phyloP scores from a whole-genome alignment of 2,888 invertebrate species.

The Rhagonycha fulva region DNA sequence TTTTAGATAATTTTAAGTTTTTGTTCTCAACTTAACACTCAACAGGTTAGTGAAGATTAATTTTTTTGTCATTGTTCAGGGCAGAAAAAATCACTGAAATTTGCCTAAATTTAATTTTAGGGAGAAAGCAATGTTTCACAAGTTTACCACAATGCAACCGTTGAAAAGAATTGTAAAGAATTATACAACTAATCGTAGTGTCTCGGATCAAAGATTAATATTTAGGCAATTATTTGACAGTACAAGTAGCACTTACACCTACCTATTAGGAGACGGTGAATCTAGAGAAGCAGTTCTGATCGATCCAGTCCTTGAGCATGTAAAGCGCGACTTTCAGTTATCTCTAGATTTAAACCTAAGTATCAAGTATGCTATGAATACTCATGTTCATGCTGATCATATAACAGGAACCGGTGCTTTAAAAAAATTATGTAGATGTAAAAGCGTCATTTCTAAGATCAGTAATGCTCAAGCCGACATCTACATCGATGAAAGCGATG shows the following conservation, averaged over 20 bases:
- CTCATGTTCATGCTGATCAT: constrained; percentile 99
- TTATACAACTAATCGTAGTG: not conserved
- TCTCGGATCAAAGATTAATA: not conserved
- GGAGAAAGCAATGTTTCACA: not conserved
- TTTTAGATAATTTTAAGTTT: too few species aligned
- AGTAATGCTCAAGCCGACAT: constrained; percentile 88
- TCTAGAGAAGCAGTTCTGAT: constrained; percentile 86
- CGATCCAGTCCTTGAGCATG: constrained; percentile 94
- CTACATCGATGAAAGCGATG: constrained; percentile 72
- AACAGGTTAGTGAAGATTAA: not conserved
- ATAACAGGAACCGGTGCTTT: constrained; percentile 92
- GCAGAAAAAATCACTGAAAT: not conserved
- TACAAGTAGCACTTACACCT: constrained; percentile 92
- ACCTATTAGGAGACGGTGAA: constrained; percentile 81
- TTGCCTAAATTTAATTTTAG: not conserved
- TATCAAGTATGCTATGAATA: constrained; percentile 86
- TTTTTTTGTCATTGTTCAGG: not conserved
- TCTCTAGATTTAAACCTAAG: constrained; percentile 75
- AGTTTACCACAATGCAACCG: not conserved
- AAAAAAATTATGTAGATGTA: constrained; percentile 74
- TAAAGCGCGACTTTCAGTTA: constrained; percentile 76
- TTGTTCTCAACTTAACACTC: not conserved
- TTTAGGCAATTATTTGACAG: constrained; percentile 85
- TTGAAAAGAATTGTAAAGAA: not conserved
- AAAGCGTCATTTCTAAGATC: constrained; percentile 79